Evolutionary conservation across 2,888 invertebrate species (phyloP), one percentile per base, ranked within the genome.

Genomic region (Cyclophora punctaria): DNA sequence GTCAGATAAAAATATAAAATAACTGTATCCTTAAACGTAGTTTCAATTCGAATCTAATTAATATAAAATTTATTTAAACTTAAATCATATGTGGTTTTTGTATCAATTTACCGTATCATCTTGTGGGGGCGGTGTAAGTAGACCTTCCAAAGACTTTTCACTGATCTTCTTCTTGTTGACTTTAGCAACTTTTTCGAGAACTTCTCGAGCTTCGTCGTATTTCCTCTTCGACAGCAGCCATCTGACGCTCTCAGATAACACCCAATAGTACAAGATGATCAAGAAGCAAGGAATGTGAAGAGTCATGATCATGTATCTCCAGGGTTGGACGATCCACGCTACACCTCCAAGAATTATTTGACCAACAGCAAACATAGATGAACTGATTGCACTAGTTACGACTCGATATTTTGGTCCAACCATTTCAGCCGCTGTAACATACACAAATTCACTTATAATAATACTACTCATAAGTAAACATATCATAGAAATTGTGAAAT

Each of bases 341-440:
- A 92, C 79, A 34, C 90, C 67, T 1, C 93, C 94, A 3, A 94
- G 77, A 0, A 92, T 59, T 34, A 93, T 89, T 78, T 93, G 94
- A 0, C 95, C 95, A 4, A 92, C 63, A 0, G 94, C 92, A 62
- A 93, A 95, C 79, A 93, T 92, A 5, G 92, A 90, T 3, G 92
- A 90, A 5, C 92, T 89, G 6, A 92, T 80, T 2, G 93, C 92
- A 50, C 94, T 92, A 2, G 92, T 92, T 7, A 94, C 65, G 0
- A 94, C 93, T 41, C 96, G 89, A 52, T 91, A 91, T 48, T 91
- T 91, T 0, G 94, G 93, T 0, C 94, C 94, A 3, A 95, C 94
- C 60, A 95, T 79, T 74, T 96, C 96, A 52, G 95, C 89, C 46
- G 91, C 94, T 94, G 70, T 68, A 66, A 51, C 47, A 49, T 20